Evolutionary conservation across 2,113 vertebrate species (phyloP), one percentile per base, ranked within the genome.

Genomic region (Sigmodon hispidus): DNA sequence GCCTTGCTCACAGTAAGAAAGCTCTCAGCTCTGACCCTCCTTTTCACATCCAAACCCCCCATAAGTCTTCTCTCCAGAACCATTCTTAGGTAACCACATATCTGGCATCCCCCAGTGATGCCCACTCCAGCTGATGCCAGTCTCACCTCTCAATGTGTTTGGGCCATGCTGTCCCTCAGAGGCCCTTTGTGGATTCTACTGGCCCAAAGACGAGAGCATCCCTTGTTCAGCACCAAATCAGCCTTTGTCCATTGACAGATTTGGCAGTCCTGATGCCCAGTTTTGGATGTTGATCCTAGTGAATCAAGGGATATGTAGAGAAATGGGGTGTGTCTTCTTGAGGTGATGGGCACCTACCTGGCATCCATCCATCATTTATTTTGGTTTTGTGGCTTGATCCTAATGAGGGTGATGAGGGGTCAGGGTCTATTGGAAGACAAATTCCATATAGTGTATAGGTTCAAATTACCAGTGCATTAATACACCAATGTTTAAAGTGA

Each of bases 71-170:
- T 57, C 72, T 87, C 4, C n/a, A 36, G 5, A 45, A 36, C 0
- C 0, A 22, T 2, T 61, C 84, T 17, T 40, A 5, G 31, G 19
- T 0, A 11, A 21, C 94, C 50, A 67, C 52, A 29, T 50, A 50
- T 43, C 52, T 0, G 0, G 8, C 0, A 0, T 2, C 12, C 17
- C 0, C 19, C 0, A 4, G 5, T 3, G 7, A 24, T 0, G 13
- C 34, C 85, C 73, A 69, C 55, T 70, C 77, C 24, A 16, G 9
- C n/a, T 43, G 3, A 34, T 59, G 40, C 57, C 8, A 76, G 89
- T 29, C 59, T 75, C 24, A 7, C 3, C 48, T 34, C 40, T 15
- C 70, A 7, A 40, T 0, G 12, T 0, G 16, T 8, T 2, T 34
- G 11, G 15, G 22, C 91, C 10, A 15, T 63, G 85, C 61, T 48